Evolutionary conservation across 2,888 invertebrate genomes (phyloP).

Genomic region (Diarsia brunnea): DNA sequence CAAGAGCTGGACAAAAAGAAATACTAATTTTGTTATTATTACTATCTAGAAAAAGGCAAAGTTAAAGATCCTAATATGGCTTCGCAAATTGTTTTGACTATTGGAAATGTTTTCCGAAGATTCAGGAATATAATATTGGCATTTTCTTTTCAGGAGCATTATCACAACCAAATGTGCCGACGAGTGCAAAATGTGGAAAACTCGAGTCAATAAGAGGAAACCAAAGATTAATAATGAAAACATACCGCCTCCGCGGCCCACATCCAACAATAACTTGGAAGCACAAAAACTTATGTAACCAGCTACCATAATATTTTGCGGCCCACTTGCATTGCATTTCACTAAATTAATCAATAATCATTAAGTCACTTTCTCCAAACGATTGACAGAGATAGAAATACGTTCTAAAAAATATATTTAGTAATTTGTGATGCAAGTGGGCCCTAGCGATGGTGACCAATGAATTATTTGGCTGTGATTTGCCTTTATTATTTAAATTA

Average conservation of each 20-base stretch:
- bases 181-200: conserved; percentile 91
- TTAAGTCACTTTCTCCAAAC: not conserved
- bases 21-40: not conserved
- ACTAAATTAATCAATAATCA: not conserved
- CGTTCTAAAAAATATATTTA: not conserved
- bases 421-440: not conserved
- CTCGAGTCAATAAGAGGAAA: conserved; percentile 80
- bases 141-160: conserved; percentile 81
- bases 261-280: conserved; percentile 39
- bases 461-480: conserved; percentile 46
- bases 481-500: conserved; percentile 39
- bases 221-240: conserved; percentile 68
- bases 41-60: not conserved
- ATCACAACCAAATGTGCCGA: conserved; percentile 92
- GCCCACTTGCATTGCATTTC: not conserved
- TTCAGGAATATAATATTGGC: not conserved
- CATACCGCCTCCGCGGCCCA: conserved; percentile 59
- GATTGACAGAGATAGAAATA: not conserved
- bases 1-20: not conserved
- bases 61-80: not conserved
- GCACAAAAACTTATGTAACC: conserved; percentile 24
- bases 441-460: conserved; percentile 7
- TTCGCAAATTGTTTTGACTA: not conserved
- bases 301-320: not conserved
- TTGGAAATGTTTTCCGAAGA: not conserved